These are phyloP conservation scores for Caenorhabditis zanzibari DNA, from an alignment of 2,888 invertebrate genomes.

Conservation along the genomic window DNA sequence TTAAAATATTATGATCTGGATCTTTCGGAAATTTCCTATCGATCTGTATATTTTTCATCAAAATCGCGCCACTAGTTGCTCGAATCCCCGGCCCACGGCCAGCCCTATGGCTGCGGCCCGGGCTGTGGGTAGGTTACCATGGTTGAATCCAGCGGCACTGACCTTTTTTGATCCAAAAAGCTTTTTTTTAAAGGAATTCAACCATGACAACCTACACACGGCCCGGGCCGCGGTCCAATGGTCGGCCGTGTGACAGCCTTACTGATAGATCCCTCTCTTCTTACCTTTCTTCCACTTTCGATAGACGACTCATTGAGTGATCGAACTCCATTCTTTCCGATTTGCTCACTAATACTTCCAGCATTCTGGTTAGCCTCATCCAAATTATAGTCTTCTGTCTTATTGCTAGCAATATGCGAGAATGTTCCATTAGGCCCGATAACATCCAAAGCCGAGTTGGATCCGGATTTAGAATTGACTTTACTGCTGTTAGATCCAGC, in stretches of 20 bases:
- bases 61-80: neutral
- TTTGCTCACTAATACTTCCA: conserved; percentile 39
- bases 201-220: too few species aligned
- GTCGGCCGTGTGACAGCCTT: too few species aligned
- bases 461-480: conserved; percentile 33
- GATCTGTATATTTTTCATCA: neutral
- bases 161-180: too few species aligned
- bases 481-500: conserved; percentile 50
- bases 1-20: too few species aligned
- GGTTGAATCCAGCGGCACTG: too few species aligned
- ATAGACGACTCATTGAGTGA: conserved; percentile 39
- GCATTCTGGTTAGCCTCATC: conserved; percentile 59
- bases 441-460: conserved; percentile 22
- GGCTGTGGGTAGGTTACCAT: too few species aligned
- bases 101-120: too few species aligned
- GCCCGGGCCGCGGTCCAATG: too few species aligned
- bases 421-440: conserved; percentile 45
- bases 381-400: conserved; percentile 42
- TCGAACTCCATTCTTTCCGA: conserved; percentile 43
- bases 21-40: neutral
- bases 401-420: conserved; percentile 34
- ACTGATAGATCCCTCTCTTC: too few species aligned
- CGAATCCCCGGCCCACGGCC: too few species aligned
- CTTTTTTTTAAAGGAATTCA: too few species aligned
- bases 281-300: conserved; percentile 57